Evolutionary conservation across 2,888 invertebrate genomes (phyloP).

Genomic region (Torymus texanus): DNA sequence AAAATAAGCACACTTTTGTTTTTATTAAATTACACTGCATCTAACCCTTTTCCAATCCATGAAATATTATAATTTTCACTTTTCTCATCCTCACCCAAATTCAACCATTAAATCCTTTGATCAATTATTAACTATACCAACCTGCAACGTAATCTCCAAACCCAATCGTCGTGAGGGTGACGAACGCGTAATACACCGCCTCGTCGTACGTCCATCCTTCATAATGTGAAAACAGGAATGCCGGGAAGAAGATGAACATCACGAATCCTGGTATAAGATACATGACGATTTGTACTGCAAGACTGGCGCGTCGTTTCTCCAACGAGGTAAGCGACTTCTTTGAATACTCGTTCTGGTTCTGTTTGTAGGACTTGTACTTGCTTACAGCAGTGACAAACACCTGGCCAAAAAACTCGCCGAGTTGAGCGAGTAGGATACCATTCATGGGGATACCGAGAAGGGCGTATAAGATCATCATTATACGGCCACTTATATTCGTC

Average conservation of each 20-base stretch:
- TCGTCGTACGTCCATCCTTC: conserved; percentile 92
- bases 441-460: conserved; percentile 91
- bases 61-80: no score
- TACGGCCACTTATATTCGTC: conserved; percentile 85
- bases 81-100: background rate
- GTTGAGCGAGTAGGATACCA: conserved; percentile 78
- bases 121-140: background rate
- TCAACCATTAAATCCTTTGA: background rate
- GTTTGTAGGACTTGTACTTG: conserved; percentile 85
- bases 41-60: no score
- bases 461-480: conserved; percentile 92
- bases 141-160: conserved; percentile 96
- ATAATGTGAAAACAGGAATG: conserved; percentile 88
- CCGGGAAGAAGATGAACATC: conserved; percentile 90
- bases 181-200: conserved; percentile 91
- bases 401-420: conserved; percentile 89
- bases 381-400: conserved; percentile 84
- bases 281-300: conserved; percentile 85
- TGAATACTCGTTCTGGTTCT: conserved; percentile 76
- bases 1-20: no score
- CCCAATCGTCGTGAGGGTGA: conserved; percentile 91
- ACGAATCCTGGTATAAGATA: conserved; percentile 93
- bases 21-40: no score
- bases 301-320: conserved; percentile 77
- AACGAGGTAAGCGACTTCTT: conserved; percentile 65